Conservation (phyloP, 2,888 invertebrate genomes). For the Cephus pulcher region DNA sequence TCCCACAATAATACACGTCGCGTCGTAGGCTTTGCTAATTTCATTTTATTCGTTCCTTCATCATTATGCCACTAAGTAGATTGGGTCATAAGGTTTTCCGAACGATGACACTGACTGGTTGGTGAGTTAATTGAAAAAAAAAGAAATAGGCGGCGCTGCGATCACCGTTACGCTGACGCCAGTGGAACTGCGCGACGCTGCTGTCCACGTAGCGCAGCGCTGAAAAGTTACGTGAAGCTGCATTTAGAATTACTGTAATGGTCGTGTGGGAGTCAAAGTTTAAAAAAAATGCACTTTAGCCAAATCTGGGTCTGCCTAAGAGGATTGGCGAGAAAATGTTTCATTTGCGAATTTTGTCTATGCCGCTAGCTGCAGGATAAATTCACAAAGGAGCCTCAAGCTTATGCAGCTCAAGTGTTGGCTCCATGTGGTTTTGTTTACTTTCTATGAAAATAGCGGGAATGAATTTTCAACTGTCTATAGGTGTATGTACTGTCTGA, state of each 20-base stretch:
- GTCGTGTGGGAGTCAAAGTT: no score
- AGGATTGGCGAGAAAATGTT: slow-evolving; percentile 57
- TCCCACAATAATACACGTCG: neutral
- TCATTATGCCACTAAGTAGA: neutral
- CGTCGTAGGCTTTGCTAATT: neutral
- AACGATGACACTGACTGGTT: neutral
- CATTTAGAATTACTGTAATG: neutral
- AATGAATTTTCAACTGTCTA: neutral
- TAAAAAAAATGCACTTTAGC: slow-evolving; percentile 27
- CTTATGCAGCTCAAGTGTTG: neutral
- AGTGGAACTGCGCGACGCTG: neutral
- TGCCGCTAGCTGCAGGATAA: neutral
- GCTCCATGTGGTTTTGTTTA: neutral
- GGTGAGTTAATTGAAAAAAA: neutral
- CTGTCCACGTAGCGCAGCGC: neutral
- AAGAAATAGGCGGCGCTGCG: neutral
- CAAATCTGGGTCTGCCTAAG: slow-evolving; percentile 51
- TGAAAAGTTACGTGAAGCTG: neutral
- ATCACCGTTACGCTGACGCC: neutral
- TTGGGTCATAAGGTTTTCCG: neutral
- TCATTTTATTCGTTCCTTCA: neutral
- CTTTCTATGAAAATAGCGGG: neutral
- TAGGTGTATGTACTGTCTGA: neutral
- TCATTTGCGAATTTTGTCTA: slow-evolving; percentile 39
- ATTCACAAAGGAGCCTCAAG: neutral